phyloP scores from a whole-genome alignment of 2,113 vertebrate genomes.

The Melierax canorus region DNA sequence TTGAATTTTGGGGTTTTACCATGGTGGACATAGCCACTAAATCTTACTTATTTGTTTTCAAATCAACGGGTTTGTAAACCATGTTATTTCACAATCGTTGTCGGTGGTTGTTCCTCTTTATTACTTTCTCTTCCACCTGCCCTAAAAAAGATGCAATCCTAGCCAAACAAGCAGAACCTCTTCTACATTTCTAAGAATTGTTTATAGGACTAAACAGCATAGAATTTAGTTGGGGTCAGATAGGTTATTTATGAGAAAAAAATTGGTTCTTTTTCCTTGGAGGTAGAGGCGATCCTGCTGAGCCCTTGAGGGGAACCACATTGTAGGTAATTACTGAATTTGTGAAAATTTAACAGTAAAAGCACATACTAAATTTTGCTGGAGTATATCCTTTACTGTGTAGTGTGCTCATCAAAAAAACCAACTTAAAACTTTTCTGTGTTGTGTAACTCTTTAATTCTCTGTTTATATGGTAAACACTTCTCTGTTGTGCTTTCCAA shows the following conservation, averaged over 20 bases:
- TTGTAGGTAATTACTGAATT: neutral
- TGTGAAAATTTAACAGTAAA: neutral
- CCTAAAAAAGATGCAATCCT: neutral
- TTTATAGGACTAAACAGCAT: neutral
- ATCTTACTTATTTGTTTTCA: constrained; percentile 22
- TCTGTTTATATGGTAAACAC: constrained; percentile 49
- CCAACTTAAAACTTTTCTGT: neutral
- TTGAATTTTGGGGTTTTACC: neutral
- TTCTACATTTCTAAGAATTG: neutral
- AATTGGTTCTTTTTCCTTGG: neutral
- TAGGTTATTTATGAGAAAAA: neutral
- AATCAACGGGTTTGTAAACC: neutral
- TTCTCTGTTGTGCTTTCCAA: constrained; percentile 43
- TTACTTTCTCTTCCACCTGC: constrained; percentile 15
- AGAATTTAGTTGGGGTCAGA: neutral
- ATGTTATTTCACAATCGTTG: constrained; percentile 9
- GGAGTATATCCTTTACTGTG: neutral
- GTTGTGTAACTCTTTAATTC: constrained; percentile 1
- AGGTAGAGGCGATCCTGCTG: neutral
- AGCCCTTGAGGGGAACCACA: neutral
- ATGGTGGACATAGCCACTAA: neutral
- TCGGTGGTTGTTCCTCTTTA: neutral
- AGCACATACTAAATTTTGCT: neutral
- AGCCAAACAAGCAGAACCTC: neutral
- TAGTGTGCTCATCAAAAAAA: neutral